Percentiles rank a stretch among this genome's conserved stretches.
These are phyloP conservation scores for Alviniconcha strummeri DNA, from an alignment of 2,888 invertebrate genomes.

Conservation along the genomic window DNA sequence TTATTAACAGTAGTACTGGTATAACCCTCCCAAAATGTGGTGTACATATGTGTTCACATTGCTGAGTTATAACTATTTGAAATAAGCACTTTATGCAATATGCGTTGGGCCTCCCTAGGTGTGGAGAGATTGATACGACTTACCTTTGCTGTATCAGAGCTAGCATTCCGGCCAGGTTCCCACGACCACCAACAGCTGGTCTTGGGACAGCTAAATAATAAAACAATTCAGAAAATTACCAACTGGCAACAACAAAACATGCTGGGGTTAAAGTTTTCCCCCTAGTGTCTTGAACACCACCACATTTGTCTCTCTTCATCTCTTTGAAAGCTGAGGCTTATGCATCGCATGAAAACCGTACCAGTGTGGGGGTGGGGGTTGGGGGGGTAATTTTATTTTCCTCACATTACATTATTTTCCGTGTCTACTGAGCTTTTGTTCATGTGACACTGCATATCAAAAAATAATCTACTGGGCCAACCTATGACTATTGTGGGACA, in stretches of 20 bases:
- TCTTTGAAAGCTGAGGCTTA: neutral
- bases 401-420: neutral
- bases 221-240: neutral
- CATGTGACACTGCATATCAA: constrained; percentile 28
- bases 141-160: constrained; percentile 23
- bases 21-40: too few species aligned
- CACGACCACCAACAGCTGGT: constrained; percentile 5
- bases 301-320: neutral
- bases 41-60: too few species aligned
- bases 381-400: neutral
- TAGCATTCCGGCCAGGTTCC: constrained; percentile 24
- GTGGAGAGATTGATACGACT: too few species aligned
- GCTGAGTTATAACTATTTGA: too few species aligned
- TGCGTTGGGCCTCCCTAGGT: too few species aligned
- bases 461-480: too few species aligned
- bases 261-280: neutral
- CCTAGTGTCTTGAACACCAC: too few species aligned
- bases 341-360: neutral
- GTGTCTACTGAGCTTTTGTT: neutral
- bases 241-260: neutral
- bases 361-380: neutral
- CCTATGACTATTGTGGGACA: too few species aligned
- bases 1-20: too few species aligned
- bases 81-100: too few species aligned
- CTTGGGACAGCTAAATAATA: neutral